Conservation (phyloP, 2,888 invertebrate genomes). For the Drosophila paramelanica region DNA sequence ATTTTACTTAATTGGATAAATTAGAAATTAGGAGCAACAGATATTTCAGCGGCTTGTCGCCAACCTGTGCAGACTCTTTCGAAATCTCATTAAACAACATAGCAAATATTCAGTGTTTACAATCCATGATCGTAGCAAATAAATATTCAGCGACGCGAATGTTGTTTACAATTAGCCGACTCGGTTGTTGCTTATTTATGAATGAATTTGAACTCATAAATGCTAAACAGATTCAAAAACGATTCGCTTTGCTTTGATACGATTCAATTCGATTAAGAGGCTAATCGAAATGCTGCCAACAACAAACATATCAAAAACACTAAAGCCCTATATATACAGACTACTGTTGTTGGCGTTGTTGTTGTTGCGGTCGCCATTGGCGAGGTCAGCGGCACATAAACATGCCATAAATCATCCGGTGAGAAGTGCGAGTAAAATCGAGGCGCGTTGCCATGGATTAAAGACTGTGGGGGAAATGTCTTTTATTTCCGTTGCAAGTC, state of each 20-base stretch:
- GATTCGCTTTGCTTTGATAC: slow-evolving; percentile 22
- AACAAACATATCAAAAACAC: slow-evolving; percentile 8
- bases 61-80: slow-evolving; percentile 62
- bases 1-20: not conserved
- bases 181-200: slow-evolving; percentile 47
- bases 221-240: slow-evolving; percentile 43
- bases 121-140: slow-evolving; percentile 49
- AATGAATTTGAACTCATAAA: slow-evolving; percentile 61
- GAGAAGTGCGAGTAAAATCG: slow-evolving; percentile 50
- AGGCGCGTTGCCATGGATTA: slow-evolving; percentile 61
- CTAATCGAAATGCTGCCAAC: slow-evolving; percentile 34
- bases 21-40: not conserved
- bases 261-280: slow-evolving; percentile 38
- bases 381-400: slow-evolving; percentile 79
- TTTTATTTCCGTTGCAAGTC: slow-evolving; percentile 29
- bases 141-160: slow-evolving; percentile 40
- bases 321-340: slow-evolving; percentile 18
- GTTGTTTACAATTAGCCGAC: slow-evolving; percentile 49
- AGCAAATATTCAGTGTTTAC: slow-evolving; percentile 55
- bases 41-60: slow-evolving; percentile 50
- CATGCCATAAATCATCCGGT: slow-evolving; percentile 74
- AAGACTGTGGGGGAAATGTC: slow-evolving; percentile 21
- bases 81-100: slow-evolving; percentile 39
- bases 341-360: slow-evolving; percentile 7
- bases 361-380: slow-evolving; percentile 42